A percentile compares a stretch with the other conserved stretches of the same genome.
These are phyloP conservation scores for Caranx melampygus DNA, from an alignment of 2,113 vertebrate species.

Conservation along the genomic window DNA sequence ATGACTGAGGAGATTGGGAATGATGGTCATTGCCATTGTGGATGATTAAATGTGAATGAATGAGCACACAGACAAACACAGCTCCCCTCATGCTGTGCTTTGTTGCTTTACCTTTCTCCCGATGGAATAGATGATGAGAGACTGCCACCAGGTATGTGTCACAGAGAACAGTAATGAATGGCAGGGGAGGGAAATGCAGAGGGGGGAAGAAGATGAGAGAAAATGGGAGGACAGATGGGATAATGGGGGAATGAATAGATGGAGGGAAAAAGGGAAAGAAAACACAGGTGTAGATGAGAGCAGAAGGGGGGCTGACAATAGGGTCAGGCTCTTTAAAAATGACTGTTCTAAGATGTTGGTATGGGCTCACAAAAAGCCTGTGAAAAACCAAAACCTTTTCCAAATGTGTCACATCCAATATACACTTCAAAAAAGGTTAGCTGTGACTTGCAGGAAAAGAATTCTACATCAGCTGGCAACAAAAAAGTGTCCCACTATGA, in stretches of 20 bases:
- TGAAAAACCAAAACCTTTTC: conserved; percentile 37
- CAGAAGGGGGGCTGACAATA: conserved; percentile 19
- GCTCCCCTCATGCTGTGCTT: conserved; percentile 33
- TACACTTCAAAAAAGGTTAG: conserved; percentile 11
- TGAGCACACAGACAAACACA: conserved; percentile 46
- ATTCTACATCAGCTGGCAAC: conserved; percentile 4
- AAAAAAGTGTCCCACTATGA: conserved; percentile 1
- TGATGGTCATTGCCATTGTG: conserved; percentile 64
- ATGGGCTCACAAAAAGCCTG: conserved; percentile 33
- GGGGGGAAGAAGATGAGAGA: conserved; percentile 28
- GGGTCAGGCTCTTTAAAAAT: conserved; percentile 49
- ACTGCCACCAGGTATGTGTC: conserved; percentile 37
- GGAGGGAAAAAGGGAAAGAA: conserved; percentile 20
- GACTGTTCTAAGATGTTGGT: conserved; percentile 43
- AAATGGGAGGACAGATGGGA: conserved; percentile 37
- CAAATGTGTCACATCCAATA: conserved; percentile 45
- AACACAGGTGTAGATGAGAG: conserved; percentile 33
- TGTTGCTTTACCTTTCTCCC: conserved; percentile 61
- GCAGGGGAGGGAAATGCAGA: conserved; percentile 29
- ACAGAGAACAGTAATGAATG: conserved; percentile 49
- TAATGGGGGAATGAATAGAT: conserved; percentile 40
- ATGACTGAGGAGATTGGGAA: conserved; percentile 50
- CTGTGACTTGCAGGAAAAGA: conserved; percentile 17
- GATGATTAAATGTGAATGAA: conserved; percentile 71
- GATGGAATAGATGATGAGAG: conserved; percentile 56